phyloP scores from a whole-genome alignment of 2,797 vertebrate genomes.

The Neosilurus mollespiculum region DNA sequence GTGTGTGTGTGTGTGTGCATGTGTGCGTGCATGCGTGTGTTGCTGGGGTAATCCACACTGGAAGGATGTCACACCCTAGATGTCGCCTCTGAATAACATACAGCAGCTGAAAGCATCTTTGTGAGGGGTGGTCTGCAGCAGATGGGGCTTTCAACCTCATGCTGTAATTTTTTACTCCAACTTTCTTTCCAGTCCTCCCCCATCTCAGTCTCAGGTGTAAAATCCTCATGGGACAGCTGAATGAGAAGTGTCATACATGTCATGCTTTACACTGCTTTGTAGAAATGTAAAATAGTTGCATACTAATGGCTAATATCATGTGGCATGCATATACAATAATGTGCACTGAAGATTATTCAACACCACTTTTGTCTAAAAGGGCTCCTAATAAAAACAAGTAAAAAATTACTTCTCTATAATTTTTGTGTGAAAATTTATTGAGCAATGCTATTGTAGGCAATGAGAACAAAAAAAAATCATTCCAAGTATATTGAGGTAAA shows the following conservation, averaged over 20 bases:
- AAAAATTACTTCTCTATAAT: no score
- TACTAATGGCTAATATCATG: not conserved
- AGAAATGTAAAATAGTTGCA: slow-evolving; percentile 12
- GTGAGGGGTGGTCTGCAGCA: slow-evolving; percentile 57
- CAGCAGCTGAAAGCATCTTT: slow-evolving; percentile 41
- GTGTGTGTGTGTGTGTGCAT: slow-evolving; percentile 3
- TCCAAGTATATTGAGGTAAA: no score
- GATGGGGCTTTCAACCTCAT: slow-evolving; percentile 58
- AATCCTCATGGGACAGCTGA: slow-evolving; percentile 50
- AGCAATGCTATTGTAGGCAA: no score
- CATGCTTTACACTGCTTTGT: slow-evolving; percentile 6
- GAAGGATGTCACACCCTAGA: slow-evolving; percentile 42
- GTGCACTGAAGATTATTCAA: no score
- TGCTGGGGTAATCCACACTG: slow-evolving; percentile 14
- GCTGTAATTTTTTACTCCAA: slow-evolving; percentile 40
- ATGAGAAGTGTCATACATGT: slow-evolving; percentile 41
- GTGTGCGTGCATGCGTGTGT: not conserved
- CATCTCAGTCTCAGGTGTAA: slow-evolving; percentile 41
- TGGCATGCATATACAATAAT: not conserved
- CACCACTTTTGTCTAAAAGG: no score
- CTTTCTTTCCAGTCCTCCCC: not conserved
- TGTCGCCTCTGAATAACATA: slow-evolving; percentile 33
- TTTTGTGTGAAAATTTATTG: no score
- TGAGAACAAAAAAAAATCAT: no score
- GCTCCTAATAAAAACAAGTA: no score